Evolutionary conservation across 2,113 vertebrate genomes (phyloP).

Genomic region (Triplophysa rosa): DNA sequence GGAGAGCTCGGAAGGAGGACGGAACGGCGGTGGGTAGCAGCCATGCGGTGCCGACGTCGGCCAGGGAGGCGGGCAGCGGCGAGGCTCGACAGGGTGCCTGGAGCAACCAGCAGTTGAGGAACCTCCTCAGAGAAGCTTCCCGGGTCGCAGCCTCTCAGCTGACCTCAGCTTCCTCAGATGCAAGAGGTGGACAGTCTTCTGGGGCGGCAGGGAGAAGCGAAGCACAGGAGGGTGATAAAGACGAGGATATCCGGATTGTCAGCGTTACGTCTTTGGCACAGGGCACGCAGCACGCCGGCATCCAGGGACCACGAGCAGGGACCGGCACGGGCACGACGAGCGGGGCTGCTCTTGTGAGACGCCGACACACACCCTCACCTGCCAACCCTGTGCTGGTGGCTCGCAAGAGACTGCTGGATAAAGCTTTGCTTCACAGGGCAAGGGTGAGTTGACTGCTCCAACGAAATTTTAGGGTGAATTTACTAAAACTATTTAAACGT

Average conservation of each 20-base stretch:
- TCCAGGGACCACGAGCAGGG: slow-evolving; percentile 52
- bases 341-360: slow-evolving; percentile 51
- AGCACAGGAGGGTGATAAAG: slow-evolving; percentile 52
- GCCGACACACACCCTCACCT: slow-evolving; percentile 60
- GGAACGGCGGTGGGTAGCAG: slow-evolving; percentile 13
- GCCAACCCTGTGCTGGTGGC: slow-evolving; percentile 73
- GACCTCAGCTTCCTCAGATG: slow-evolving; percentile 48
- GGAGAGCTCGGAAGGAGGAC: slow-evolving; percentile 63
- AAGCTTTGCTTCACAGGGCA: slow-evolving; percentile 74
- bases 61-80: slow-evolving; percentile 26
- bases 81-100: slow-evolving; percentile 60
- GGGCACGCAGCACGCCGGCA: slow-evolving; percentile 48
- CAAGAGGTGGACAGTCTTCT: not conserved
- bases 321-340: slow-evolving; percentile 51
- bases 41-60: not conserved
- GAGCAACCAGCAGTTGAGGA: slow-evolving; percentile 71
- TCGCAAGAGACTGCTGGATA: slow-evolving; percentile 76
- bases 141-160: slow-evolving; percentile 61
- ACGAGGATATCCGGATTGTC: slow-evolving; percentile 75
- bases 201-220: slow-evolving; percentile 35
- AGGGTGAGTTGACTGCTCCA: slow-evolving; percentile 65
- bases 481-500: not conserved
- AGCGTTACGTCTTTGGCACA: slow-evolving; percentile 74
- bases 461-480: not conserved
- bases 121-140: slow-evolving; percentile 58